Percentiles rank a stretch among this genome's conserved stretches.
Conservation (phyloP, 2,113 vertebrate species). For the Odontophorus gujanensis region DNA sequence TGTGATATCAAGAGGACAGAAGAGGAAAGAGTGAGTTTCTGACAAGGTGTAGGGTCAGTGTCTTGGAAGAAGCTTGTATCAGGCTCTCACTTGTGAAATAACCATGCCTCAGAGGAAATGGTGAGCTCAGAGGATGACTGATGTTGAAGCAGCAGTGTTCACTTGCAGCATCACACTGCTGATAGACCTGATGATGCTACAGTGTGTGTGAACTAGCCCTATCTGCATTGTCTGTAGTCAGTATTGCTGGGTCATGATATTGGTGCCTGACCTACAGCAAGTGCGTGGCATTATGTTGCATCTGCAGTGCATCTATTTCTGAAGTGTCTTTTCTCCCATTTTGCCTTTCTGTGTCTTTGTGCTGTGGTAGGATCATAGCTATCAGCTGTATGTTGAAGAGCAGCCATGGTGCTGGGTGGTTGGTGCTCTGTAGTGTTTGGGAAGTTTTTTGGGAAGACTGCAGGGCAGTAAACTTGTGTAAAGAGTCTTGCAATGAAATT, state of each 20-base stretch:
- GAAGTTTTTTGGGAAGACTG: neutral
- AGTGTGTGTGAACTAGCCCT: neutral
- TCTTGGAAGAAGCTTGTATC: neutral
- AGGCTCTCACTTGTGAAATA: neutral
- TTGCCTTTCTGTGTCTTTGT: neutral
- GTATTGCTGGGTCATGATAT: neutral
- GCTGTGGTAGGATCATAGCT: neutral
- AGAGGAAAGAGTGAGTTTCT: fast-evolving
- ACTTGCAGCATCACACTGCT: fast-evolving
- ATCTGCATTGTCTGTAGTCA: neutral
- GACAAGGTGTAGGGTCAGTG: neutral
- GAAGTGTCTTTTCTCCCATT: neutral
- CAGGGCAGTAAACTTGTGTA: neutral
- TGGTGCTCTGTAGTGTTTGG: neutral
- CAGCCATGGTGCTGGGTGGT: neutral
- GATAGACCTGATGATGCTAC: neutral
- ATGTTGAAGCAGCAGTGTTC: neutral
- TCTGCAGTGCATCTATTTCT: neutral
- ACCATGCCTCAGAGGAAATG: neutral
- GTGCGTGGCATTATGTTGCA: neutral
- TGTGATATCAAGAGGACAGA: neutral
- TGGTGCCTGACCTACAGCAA: neutral
- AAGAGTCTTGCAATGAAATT: neutral
- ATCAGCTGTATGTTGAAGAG: neutral
- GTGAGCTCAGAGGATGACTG: neutral